Conservation (phyloP, 2,113 vertebrate genomes). For the Salvelinus namaycush region DNA sequence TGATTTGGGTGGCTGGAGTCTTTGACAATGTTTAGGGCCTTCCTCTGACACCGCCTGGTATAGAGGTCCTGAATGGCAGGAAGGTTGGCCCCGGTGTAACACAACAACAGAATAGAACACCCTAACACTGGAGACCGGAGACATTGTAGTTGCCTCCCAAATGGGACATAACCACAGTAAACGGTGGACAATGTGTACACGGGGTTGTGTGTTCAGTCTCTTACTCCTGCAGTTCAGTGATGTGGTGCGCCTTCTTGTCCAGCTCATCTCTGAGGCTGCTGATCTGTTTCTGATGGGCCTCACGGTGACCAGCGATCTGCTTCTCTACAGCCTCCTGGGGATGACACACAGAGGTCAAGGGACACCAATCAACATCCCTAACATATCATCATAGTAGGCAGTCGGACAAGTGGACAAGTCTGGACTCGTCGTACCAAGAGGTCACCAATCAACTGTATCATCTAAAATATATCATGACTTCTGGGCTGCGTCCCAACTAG, state of each 20-base stretch:
- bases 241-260: slow-evolving; percentile 92
- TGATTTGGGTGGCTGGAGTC: no score
- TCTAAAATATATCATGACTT: no score
- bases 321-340: slow-evolving; percentile 94
- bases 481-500: no score
- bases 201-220: slow-evolving; percentile 34
- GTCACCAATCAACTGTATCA: no score
- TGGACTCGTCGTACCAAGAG: no score
- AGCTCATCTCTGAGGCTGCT: slow-evolving; percentile 94
- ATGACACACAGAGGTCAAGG: not conserved
- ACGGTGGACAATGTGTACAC: not conserved
- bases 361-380: not conserved
- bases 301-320: slow-evolving; percentile 94
- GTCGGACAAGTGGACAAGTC: no score
- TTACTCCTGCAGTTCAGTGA: slow-evolving; percentile 97
- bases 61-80: no score
- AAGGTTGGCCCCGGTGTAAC: no score
- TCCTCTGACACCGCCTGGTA: no score
- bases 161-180: no score
- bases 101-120: not conserved
- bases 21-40: no score
- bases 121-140: not conserved
- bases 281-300: slow-evolving; percentile 95
- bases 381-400: no score
- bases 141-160: not conserved